Evolutionary conservation across 2,113 vertebrate genomes (phyloP).

Genomic region (Cyanoderma ruficeps): DNA sequence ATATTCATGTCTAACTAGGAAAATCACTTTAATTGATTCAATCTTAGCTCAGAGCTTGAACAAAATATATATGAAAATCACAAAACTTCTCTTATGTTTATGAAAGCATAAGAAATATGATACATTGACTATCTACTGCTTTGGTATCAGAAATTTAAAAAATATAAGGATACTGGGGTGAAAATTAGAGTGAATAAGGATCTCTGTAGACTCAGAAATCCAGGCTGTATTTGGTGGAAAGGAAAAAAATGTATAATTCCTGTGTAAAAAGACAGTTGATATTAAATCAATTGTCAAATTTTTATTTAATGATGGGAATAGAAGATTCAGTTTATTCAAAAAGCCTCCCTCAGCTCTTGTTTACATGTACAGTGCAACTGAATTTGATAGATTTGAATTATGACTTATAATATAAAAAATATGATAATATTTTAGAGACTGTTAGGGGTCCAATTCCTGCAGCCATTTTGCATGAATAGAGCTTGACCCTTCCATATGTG

Average conservation of each 20-base stretch:
- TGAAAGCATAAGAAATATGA: not conserved
- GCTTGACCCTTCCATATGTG: not conserved
- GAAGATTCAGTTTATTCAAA: not conserved
- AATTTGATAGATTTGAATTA: not conserved
- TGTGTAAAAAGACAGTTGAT: not conserved
- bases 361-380: not conserved
- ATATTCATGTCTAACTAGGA: not conserved
- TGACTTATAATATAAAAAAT: not conserved
- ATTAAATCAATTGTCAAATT: not conserved
- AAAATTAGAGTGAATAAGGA: not conserved
- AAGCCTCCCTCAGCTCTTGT: not conserved
- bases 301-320: not conserved
- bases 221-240: not conserved
- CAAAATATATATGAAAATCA: not conserved
- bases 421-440: not conserved
- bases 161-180: not conserved
- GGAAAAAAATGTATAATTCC: not conserved
- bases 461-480: not conserved
- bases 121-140: not conserved
- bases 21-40: conserved; percentile 8
- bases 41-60: not conserved
- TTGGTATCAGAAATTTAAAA: not conserved
- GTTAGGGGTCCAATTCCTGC: not conserved
- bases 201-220: not conserved
- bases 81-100: not conserved